Conservation (phyloP, 2,113 vertebrate species). For the Silurus asotus region DNA sequence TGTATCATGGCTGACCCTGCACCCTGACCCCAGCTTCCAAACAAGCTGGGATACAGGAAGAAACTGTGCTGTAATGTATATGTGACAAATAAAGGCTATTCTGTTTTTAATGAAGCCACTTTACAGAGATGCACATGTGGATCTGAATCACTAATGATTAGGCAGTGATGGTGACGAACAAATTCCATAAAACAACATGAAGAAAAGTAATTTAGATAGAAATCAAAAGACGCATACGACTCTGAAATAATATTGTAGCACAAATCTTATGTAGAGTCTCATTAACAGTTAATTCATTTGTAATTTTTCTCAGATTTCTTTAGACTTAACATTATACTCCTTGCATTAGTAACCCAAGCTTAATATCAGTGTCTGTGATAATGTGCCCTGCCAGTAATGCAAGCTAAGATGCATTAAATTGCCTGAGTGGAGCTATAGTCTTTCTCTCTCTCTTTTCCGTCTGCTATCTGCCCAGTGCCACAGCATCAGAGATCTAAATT, state of each 20-base stretch:
- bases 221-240: neutral
- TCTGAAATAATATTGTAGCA: neutral
- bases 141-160: neutral
- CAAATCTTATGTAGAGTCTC: neutral
- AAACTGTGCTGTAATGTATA: no score
- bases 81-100: no score
- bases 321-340: neutral
- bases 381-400: slow-evolving; percentile 8
- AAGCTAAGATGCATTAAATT: slow-evolving; percentile 14
- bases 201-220: neutral
- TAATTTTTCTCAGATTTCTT: neutral
- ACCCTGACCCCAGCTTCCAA: no score
- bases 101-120: neutral
- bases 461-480: slow-evolving; percentile 20
- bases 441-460: neutral
- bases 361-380: neutral
- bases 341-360: slow-evolving; percentile 2
- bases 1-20: no score
- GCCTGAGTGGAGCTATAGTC: neutral
- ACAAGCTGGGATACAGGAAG: no score
- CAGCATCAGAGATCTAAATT: slow-evolving; percentile 53
- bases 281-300: neutral
- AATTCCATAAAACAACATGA: neutral
- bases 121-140: neutral
- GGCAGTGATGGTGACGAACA: neutral